Evolutionary conservation across 2,797 vertebrate species (phyloP).

Genomic region (Oreochromis mossambicus): DNA sequence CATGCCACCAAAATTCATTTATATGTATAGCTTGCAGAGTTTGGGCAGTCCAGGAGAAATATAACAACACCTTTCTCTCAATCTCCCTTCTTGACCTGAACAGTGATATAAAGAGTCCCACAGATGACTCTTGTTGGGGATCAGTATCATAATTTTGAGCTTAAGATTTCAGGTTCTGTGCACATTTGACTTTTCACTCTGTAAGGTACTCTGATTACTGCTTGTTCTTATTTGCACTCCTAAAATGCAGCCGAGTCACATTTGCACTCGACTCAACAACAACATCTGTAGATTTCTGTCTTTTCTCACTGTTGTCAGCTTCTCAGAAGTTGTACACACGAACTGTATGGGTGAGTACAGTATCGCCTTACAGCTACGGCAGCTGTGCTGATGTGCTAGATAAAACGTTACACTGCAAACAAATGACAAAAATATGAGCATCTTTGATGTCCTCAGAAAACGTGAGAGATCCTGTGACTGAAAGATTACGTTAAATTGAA

Average conservation of each 20-base stretch:
- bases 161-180: not conserved
- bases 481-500: not conserved
- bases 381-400: not conserved
- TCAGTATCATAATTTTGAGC: not conserved
- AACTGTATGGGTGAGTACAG: not conserved
- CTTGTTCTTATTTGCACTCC: not conserved
- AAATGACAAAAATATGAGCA: not conserved
- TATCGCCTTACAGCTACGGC: not conserved
- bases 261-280: not conserved
- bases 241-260: not conserved
- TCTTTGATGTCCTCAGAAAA: not conserved
- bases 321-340: not conserved
- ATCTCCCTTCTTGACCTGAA: not conserved
- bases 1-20: not conserved
- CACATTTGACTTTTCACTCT: not conserved
- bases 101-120: not conserved
- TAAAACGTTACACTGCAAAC: not conserved
- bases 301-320: not conserved
- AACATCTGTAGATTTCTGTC: conserved; percentile 14
- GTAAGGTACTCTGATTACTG: conserved; percentile 11
- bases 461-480: not conserved
- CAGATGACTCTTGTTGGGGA: not conserved
- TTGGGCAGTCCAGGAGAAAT: not conserved
- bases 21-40: not conserved
- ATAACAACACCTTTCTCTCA: not conserved